Percentiles rank a stretch among this genome's conserved stretches.
phyloP scores from a whole-genome alignment of 1,140 invertebrate species.

The Zaprionus lachaisei region DNA sequence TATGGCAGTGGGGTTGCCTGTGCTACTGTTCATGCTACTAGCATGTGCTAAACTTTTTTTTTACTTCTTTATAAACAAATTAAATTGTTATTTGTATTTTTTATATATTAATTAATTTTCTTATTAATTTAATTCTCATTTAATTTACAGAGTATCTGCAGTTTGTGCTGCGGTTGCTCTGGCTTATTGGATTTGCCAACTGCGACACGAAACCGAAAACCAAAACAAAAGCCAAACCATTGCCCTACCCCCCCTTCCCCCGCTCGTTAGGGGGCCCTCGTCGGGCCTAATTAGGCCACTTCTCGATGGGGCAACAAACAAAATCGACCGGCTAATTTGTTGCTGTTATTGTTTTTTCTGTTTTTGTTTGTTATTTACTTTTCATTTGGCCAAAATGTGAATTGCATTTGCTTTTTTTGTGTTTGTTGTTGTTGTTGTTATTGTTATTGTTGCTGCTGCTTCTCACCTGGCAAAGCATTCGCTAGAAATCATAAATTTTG shows the following conservation, averaged over 20 bases:
- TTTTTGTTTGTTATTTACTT: conserved; percentile 66
- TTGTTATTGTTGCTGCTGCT: background rate
- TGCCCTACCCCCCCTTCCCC: background rate
- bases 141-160: conserved; percentile 8
- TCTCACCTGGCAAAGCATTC: conserved; percentile 21
- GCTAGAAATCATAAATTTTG: conserved; percentile 17
- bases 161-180: background rate
- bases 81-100: background rate
- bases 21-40: no score
- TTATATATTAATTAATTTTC: background rate
- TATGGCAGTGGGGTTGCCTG: background rate
- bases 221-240: conserved; percentile 51
- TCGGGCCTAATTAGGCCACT: conserved; percentile 68
- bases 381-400: conserved; percentile 46
- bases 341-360: background rate
- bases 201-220: conserved; percentile 69
- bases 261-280: conserved; percentile 6
- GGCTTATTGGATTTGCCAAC: conserved; percentile 26
- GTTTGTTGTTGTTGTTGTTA: conserved; percentile 21
- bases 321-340: conserved; percentile 64
- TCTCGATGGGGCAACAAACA: conserved; percentile 64
- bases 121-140: no score
- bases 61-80: no score
- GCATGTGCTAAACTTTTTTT: no score
- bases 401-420: conserved; percentile 42